These are phyloP conservation scores for Nixonia krombeini DNA, from an alignment of 1,140 invertebrate genomes.

Conservation along the genomic window DNA sequence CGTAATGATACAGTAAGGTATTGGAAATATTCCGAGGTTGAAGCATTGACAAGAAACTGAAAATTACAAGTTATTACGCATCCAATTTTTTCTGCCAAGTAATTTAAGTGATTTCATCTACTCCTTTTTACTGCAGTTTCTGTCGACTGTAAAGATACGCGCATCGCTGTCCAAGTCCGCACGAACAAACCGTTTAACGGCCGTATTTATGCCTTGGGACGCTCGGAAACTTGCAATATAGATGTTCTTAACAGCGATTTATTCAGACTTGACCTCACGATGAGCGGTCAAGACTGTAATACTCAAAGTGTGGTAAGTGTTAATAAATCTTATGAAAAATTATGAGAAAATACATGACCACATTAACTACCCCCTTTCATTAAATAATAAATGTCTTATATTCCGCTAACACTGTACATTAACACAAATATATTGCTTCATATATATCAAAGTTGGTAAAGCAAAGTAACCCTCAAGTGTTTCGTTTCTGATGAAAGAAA, in stretches of 20 bases:
- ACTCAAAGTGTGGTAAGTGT: constrained; percentile 89
- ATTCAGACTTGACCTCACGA: constrained; percentile 92
- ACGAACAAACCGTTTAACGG: constrained; percentile 96
- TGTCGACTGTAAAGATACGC: constrained; percentile 94
- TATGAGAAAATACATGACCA: too few relatives aligned
- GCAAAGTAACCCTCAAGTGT: too few relatives aligned
- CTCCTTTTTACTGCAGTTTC: constrained; percentile 77
- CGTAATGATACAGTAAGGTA: too few relatives aligned
- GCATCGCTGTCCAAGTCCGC: constrained; percentile 91
- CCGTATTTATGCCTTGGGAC: constrained; percentile 91
- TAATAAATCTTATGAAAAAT: neutral
- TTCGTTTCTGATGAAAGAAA: too few relatives aligned
- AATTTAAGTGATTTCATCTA: constrained; percentile 4
- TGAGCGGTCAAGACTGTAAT: constrained; percentile 95
- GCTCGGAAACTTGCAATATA: constrained; percentile 95
- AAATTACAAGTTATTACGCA: too few relatives aligned
- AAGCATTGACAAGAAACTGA: too few relatives aligned
- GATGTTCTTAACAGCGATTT: constrained; percentile 93
- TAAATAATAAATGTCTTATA: too few relatives aligned
- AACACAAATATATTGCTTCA: too few relatives aligned
- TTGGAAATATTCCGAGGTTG: too few relatives aligned
- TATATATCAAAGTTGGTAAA: too few relatives aligned
- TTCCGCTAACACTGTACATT: too few relatives aligned
- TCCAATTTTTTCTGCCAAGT: neutral
- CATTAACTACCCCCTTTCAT: too few relatives aligned